These are phyloP conservation scores for Drosophila basisetae DNA, from an alignment of 2,888 invertebrate species.

Conservation along the genomic window DNA sequence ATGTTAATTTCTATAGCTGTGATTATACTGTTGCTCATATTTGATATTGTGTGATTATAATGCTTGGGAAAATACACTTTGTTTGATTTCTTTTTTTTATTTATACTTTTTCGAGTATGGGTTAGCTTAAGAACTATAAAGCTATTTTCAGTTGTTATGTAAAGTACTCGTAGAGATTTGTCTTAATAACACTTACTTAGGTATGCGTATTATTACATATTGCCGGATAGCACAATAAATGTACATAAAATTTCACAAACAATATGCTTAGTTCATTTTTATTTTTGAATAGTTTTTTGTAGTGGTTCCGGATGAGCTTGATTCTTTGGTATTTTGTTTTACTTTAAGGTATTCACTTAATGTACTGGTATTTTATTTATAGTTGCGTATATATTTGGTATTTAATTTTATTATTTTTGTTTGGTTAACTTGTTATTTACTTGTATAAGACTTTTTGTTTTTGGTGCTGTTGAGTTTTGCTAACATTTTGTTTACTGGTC, in stretches of 20 bases:
- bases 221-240: slow-evolving; percentile 48
- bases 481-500: slow-evolving; percentile 66
- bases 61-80: slow-evolving; percentile 26
- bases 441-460: slow-evolving; percentile 30
- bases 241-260: slow-evolving; percentile 37
- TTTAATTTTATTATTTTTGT: slow-evolving; percentile 1
- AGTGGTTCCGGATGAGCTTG: slow-evolving; percentile 16
- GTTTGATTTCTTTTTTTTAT: slow-evolving; percentile 9
- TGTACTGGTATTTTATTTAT: slow-evolving; percentile 6
- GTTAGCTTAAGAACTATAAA: slow-evolving; percentile 82
- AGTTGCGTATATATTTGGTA: slow-evolving; percentile 10
- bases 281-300: not conserved
- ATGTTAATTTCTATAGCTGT: slow-evolving; percentile 22
- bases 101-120: slow-evolving; percentile 21
- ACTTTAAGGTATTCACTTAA: slow-evolving; percentile 3
- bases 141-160: slow-evolving; percentile 83
- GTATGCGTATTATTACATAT: slow-evolving; percentile 44
- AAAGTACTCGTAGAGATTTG: slow-evolving; percentile 75
- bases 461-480: slow-evolving; percentile 65
- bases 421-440: slow-evolving; percentile 26
- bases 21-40: slow-evolving; percentile 35
- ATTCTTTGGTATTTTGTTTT: slow-evolving; percentile 17
- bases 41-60: slow-evolving; percentile 56
- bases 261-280: slow-evolving; percentile 11
- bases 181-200: slow-evolving; percentile 59